A percentile compares a stretch with the other conserved stretches of the same genome.
phyloP scores from a whole-genome alignment of 2,888 invertebrate genomes.

The Thymelicus acteon region DNA sequence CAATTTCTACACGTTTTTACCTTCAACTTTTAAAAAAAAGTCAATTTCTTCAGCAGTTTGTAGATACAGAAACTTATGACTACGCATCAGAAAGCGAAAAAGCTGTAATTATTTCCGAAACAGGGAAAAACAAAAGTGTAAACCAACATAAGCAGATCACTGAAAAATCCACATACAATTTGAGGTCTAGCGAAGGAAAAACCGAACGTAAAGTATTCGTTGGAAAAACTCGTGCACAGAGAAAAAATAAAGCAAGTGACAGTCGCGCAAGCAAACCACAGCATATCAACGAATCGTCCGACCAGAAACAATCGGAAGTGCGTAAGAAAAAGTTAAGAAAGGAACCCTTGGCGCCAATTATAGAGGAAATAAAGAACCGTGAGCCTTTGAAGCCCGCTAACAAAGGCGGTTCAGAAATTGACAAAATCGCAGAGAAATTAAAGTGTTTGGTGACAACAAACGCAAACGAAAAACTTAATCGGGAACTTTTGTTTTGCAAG shows the following conservation, averaged over 20 bases:
- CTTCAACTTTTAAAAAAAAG: constrained; percentile 72
- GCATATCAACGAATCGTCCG: constrained; percentile 28
- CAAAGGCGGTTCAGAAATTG: constrained; percentile 67
- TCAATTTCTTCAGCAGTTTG: constrained; percentile 69
- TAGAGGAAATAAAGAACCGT: constrained; percentile 70
- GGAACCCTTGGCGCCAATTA: constrained; percentile 72
- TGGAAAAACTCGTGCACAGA: constrained; percentile 56
- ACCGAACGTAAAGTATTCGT: constrained; percentile 65
- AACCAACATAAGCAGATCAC: constrained; percentile 52
- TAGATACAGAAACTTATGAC: constrained; percentile 67
- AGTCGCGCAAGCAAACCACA: constrained; percentile 42
- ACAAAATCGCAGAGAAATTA: constrained; percentile 78
- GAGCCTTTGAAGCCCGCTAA: constrained; percentile 60
- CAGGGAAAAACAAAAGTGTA: constrained; percentile 41
- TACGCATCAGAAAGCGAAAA: constrained; percentile 75
- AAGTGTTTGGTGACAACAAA: constrained; percentile 65
- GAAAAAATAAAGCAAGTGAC: constrained; percentile 46
- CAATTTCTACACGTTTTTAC: constrained; percentile 75
- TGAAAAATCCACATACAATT: constrained; percentile 66
- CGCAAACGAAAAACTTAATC: constrained; percentile 61
- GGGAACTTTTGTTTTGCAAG: constrained; percentile 66
- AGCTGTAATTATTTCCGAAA: constrained; percentile 54
- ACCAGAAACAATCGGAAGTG: constrained; percentile 37
- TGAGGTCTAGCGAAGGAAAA: constrained; percentile 68
- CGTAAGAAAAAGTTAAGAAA: constrained; percentile 53